Percentiles rank a stretch among this genome's conserved stretches.
These are phyloP conservation scores for Crenichthys baileyi DNA, from an alignment of 2,797 vertebrate genomes.

Conservation along the genomic window DNA sequence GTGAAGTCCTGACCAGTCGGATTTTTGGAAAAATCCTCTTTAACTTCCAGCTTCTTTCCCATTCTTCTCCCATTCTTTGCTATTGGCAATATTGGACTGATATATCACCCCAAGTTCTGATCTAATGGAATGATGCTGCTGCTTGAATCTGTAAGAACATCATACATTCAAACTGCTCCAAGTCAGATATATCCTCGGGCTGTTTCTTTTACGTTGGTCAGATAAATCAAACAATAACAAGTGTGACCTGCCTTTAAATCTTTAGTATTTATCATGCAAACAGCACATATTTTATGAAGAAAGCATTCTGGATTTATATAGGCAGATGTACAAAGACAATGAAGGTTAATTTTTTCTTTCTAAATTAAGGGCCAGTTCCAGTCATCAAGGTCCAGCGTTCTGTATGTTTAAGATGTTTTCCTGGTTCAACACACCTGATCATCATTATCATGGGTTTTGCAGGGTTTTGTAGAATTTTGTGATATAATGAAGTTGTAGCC, in stretches of 20 bases:
- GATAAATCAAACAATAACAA: neutral
- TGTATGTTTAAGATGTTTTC: neutral
- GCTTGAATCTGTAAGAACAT: neutral
- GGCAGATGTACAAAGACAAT: neutral
- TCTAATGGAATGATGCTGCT: neutral
- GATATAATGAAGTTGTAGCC: neutral
- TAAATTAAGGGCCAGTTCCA: neutral
- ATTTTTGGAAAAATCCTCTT: conserved; percentile 16
- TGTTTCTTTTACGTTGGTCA: neutral
- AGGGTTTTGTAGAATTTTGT: neutral
- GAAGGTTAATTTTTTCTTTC: neutral
- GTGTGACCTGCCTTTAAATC: neutral
- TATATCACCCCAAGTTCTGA: neutral
- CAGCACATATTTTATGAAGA: neutral
- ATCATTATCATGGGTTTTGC: neutral
- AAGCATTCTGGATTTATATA: neutral
- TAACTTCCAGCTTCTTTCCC: neutral
- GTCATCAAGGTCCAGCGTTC: too few species aligned
- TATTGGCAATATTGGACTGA: neutral
- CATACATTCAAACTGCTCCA: neutral
- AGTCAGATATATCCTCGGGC: neutral
- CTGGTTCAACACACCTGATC: neutral
- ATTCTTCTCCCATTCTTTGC: neutral
- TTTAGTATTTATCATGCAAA: neutral
- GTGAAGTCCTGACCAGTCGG: neutral